phyloP scores from a whole-genome alignment of 2,113 vertebrate genomes.

The Megaleporinus macrocephalus region DNA sequence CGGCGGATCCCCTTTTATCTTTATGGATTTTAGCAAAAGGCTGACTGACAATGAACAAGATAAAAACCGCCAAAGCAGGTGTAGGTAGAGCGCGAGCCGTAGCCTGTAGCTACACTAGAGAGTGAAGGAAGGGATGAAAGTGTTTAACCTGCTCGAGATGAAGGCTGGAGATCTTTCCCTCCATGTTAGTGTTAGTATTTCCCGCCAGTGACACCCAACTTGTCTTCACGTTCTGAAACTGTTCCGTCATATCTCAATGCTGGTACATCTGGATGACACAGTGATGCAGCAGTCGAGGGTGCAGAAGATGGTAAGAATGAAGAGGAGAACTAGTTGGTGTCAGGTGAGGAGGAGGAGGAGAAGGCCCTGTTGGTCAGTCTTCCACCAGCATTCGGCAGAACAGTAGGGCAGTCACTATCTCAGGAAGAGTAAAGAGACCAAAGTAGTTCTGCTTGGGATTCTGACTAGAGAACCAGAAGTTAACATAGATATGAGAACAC shows the following conservation, averaged over 20 bases:
- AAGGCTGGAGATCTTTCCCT: neutral
- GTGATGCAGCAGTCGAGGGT: too few species aligned
- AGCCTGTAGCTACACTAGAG: neutral
- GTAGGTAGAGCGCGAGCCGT: neutral
- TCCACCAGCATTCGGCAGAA: too few species aligned
- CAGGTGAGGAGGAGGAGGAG: too few species aligned
- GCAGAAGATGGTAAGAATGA: too few species aligned
- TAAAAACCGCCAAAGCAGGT: neutral
- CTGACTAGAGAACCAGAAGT: too few species aligned
- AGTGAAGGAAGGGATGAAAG: neutral
- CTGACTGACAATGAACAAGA: neutral
- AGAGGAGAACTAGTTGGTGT: too few species aligned
- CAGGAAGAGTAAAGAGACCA: too few species aligned
- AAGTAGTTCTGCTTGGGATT: neutral
- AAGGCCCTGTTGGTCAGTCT: too few species aligned
- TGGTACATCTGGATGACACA: too few species aligned
- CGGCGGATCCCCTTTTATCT: neutral
- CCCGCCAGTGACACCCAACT: neutral
- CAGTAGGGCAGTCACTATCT: too few species aligned
- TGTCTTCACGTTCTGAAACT: too few species aligned
- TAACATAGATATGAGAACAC: too few species aligned
- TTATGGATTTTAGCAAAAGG: neutral
- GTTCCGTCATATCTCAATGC: neutral
- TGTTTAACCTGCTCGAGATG: constrained; percentile 13
- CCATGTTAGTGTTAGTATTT: neutral